These are phyloP conservation scores for Dipodomys ordii DNA, from an alignment of 2,113 vertebrate species.

Conservation along the genomic window DNA sequence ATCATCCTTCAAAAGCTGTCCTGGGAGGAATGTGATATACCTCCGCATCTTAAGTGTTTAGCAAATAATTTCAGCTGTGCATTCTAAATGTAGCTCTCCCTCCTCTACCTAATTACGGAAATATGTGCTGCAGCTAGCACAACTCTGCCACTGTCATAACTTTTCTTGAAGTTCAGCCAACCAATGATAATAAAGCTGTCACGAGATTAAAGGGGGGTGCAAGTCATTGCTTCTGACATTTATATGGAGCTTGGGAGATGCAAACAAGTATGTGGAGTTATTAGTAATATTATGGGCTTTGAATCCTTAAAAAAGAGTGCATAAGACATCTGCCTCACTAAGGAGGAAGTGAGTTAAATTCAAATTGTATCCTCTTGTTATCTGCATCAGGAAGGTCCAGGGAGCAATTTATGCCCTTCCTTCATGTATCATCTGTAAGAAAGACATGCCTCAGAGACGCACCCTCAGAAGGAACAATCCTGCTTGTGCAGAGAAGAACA, in stretches of 20 bases:
- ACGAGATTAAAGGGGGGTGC: conserved; percentile 77
- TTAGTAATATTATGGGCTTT: conserved; percentile 80
- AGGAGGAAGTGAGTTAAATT: conserved; percentile 50
- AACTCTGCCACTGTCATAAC: conserved; percentile 82
- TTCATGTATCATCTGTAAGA: background rate
- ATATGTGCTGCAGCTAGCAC: conserved; percentile 78
- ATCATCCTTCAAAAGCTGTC: conserved; percentile 72
- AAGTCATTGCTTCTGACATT: conserved; percentile 78
- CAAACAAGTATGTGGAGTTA: conserved; percentile 79
- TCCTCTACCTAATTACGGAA: conserved; percentile 81
- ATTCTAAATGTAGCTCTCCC: conserved; percentile 64
- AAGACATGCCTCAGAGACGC: background rate
- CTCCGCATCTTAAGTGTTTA: conserved; percentile 71
- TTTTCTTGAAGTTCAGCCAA: conserved; percentile 82
- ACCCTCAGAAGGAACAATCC: background rate
- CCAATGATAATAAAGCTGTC: conserved; percentile 81
- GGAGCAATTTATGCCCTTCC: background rate
- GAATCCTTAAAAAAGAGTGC: conserved; percentile 73
- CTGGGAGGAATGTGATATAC: conserved; percentile 61
- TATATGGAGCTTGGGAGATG: conserved; percentile 79
- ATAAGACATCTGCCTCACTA: conserved; percentile 61
- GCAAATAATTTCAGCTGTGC: conserved; percentile 77
- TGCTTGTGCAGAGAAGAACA: background rate
- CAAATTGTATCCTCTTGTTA: background rate
- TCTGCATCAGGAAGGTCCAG: conserved; percentile 43